phyloP scores from a whole-genome alignment of 2,888 invertebrate genomes.

The Congeria kusceri region DNA sequence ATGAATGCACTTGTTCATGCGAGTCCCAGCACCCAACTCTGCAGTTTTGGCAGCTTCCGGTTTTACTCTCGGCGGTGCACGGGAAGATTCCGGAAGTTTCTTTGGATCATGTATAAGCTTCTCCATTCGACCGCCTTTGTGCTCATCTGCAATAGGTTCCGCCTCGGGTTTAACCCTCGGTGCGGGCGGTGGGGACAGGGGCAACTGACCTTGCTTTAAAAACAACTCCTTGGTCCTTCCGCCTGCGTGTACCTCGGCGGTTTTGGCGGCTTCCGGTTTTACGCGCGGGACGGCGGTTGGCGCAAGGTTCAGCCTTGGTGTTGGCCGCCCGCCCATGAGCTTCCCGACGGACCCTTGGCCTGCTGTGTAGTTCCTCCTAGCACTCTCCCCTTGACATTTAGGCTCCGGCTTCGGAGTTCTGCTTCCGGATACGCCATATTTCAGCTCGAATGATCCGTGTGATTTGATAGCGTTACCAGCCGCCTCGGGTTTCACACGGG shows the following conservation, averaged over 20 bases:
- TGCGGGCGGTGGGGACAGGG: slow-evolving; percentile 61
- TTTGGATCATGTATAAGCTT: slow-evolving; percentile 72
- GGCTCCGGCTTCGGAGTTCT: slow-evolving; percentile 70
- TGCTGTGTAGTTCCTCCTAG: slow-evolving; percentile 69
- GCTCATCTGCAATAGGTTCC: slow-evolving; percentile 61
- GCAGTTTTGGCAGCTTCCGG: slow-evolving; percentile 74
- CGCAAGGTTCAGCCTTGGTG: slow-evolving; percentile 63
- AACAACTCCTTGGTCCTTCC: slow-evolving; percentile 64
- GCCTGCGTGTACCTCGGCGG: slow-evolving; percentile 70
- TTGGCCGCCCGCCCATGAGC: slow-evolving; percentile 69
- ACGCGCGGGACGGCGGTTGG: slow-evolving; percentile 65
- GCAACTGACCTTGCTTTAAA: slow-evolving; percentile 66
- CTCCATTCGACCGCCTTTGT: slow-evolving; percentile 72
- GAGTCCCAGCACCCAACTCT: slow-evolving; percentile 65
- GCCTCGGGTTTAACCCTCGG: slow-evolving; percentile 73
- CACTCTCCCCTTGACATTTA: slow-evolving; percentile 71
- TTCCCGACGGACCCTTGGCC: slow-evolving; percentile 73
- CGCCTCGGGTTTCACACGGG: slow-evolving; percentile 79
- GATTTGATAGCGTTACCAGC: slow-evolving; percentile 71
- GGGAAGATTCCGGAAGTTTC: slow-evolving; percentile 66
- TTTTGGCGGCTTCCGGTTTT: slow-evolving; percentile 76
- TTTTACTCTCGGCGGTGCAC: slow-evolving; percentile 73
- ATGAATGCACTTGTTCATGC: slow-evolving; percentile 74
- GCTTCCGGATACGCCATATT: slow-evolving; percentile 57
- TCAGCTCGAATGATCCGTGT: slow-evolving; percentile 74